A percentile compares a stretch with the other conserved stretches of the same genome.
Evolutionary conservation across 2,113 vertebrate genomes (phyloP).

Genomic region (Thamnaconus septentrionalis): DNA sequence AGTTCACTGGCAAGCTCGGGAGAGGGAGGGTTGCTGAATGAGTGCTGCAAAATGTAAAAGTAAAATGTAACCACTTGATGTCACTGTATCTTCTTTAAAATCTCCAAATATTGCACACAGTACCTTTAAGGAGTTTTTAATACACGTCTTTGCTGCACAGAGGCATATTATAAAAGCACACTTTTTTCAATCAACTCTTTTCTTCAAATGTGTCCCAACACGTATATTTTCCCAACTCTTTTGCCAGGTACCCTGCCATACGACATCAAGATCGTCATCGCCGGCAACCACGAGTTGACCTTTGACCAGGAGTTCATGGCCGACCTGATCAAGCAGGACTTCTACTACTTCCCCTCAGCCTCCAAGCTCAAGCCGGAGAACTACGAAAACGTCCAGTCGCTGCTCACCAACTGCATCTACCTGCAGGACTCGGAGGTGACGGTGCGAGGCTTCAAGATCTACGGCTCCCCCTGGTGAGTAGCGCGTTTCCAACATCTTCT

Average conservation of each 20-base stretch:
- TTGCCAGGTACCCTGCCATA: constrained; percentile 89
- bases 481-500: no score
- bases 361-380: constrained; percentile 96
- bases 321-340: constrained; percentile 98
- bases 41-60: no score
- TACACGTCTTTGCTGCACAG: no score
- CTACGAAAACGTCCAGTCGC: constrained; percentile 94
- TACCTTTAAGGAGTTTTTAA: no score
- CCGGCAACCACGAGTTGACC: constrained; percentile 96
- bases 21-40: no score
- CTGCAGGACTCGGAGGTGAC: constrained; percentile 96
- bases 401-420: constrained; percentile 98
- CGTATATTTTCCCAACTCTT: background rate
- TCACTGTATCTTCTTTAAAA: no score
- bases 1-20: no score
- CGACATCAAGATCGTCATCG: constrained; percentile 96
- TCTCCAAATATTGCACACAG: no score
- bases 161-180: no score
- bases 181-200: no score
- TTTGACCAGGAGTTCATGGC: constrained; percentile 99
- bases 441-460: constrained; percentile 90
- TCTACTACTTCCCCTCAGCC: constrained; percentile 96
- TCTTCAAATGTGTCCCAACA: no score
- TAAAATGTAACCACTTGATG: no score
- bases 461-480: constrained; percentile 95